These are phyloP conservation scores for Thaumatotibia leucotreta DNA, from an alignment of 1,140 invertebrate species.

Conservation along the genomic window DNA sequence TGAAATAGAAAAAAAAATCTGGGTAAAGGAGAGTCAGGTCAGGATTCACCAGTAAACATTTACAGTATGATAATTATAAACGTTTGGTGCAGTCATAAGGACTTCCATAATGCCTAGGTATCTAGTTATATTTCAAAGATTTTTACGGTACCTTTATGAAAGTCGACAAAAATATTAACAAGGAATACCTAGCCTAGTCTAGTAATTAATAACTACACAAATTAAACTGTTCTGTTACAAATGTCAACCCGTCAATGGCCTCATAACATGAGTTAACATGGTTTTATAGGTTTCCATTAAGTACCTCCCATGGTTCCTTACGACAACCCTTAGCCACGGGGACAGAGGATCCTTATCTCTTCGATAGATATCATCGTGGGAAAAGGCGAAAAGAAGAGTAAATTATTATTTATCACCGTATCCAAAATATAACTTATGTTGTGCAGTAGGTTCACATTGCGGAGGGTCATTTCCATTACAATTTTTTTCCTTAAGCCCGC, in stretches of 20 bases:
- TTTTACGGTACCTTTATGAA: no score
- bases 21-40: no score
- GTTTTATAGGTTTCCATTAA: background rate
- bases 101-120: no score
- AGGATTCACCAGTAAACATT: no score
- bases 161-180: no score
- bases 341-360: background rate
- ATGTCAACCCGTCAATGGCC: background rate
- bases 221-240: background rate
- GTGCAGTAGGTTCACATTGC: background rate
- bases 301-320: background rate
- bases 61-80: no score
- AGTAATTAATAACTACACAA: background rate
- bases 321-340: background rate
- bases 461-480: background rate
- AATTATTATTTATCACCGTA: constrained; percentile 37
- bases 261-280: background rate
- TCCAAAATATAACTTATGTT: background rate
- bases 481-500: no score
- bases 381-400: constrained; percentile 15
- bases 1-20: no score
- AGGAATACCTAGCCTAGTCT: no score
- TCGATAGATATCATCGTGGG: background rate
- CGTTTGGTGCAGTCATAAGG: no score
- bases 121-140: no score